Conservation (phyloP, 2,797 vertebrate species). For the Leucoraja ocellata region DNA sequence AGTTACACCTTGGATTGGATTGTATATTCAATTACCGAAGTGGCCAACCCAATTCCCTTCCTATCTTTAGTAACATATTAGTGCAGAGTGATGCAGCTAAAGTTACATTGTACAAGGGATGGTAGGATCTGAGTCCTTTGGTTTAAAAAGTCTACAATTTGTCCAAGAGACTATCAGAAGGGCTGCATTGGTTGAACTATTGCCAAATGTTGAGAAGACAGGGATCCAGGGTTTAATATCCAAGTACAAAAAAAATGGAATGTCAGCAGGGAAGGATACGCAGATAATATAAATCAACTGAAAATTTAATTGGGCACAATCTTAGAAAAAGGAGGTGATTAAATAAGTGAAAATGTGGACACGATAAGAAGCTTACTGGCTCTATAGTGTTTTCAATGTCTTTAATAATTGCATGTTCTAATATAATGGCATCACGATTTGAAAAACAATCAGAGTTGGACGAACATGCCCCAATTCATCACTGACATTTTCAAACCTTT, state of each 20-base stretch:
- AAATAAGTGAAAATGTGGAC: not conserved
- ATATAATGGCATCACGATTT: not conserved
- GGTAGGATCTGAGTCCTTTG: not conserved
- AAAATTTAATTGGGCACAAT: not conserved
- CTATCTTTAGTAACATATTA: not conserved
- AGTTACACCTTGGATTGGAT: not conserved
- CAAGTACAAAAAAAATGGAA: not conserved
- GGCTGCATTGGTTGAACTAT: not conserved
- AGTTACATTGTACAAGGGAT: not conserved
- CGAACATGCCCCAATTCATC: not conserved
- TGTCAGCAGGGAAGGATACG: not conserved
- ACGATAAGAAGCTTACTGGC: not conserved
- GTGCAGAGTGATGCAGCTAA: not conserved
- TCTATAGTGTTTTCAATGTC: not conserved
- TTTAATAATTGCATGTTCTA: not conserved
- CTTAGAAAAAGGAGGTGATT: not conserved
- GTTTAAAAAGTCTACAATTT: not conserved
- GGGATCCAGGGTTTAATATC: not conserved
- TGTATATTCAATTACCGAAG: not conserved
- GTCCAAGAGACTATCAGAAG: not conserved
- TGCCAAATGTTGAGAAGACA: not conserved
- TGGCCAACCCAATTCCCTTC: not conserved
- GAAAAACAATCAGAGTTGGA: not conserved
- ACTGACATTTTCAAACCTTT: slow-evolving; percentile 10
- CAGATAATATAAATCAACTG: not conserved